Evolutionary conservation across 2,888 invertebrate species (phyloP).

Genomic region (Chrysotoxum bicinctum): DNA sequence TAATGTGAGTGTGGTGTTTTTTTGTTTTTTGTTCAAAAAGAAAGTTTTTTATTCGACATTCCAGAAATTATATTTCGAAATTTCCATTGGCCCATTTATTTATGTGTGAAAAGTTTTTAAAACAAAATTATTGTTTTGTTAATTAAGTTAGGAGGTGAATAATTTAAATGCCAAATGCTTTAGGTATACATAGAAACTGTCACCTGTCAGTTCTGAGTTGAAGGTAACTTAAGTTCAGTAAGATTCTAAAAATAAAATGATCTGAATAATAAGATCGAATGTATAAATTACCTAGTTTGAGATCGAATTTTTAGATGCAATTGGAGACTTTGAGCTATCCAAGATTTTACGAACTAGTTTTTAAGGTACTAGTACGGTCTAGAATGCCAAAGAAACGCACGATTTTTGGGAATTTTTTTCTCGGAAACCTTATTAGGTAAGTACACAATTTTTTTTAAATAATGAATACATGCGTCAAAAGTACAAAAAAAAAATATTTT

Average conservation of each 20-base stretch:
- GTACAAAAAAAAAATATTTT: no score
- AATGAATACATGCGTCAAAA: no score
- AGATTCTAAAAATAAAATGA: constrained; percentile 8
- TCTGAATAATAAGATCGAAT: neutral
- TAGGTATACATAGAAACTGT: neutral
- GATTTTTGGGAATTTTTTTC: no score
- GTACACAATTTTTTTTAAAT: no score
- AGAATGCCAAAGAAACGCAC: no score
- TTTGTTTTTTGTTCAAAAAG: neutral
- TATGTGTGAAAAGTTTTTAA: neutral
- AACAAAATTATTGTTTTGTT: neutral
- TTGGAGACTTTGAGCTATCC: neutral
- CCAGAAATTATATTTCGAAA: constrained; percentile 26
- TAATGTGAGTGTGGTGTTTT: constrained; percentile 22
- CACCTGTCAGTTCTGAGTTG: constrained; percentile 20
- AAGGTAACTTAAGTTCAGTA: constrained; percentile 23
- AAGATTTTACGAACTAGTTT: neutral
- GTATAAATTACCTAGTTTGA: neutral
- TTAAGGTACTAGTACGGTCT: no score
- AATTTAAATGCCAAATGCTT: neutral
- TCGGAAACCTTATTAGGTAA: no score
- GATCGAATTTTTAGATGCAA: neutral
- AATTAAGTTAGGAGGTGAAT: neutral
- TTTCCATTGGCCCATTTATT: constrained; percentile 17
- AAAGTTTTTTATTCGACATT: constrained; percentile 6